These are phyloP conservation scores for Melangyna quadrimaculata DNA, from an alignment of 2,888 invertebrate genomes.

Conservation along the genomic window DNA sequence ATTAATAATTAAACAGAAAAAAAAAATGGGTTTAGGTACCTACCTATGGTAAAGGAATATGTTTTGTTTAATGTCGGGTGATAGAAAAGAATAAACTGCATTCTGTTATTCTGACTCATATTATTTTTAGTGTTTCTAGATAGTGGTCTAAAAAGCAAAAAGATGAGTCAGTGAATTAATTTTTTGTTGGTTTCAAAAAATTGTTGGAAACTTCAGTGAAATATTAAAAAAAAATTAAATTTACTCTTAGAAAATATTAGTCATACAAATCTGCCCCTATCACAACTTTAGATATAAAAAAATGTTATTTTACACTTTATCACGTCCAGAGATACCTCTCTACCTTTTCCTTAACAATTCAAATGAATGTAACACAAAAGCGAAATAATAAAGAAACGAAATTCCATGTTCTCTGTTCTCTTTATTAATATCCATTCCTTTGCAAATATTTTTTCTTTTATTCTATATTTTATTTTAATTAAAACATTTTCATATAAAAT, in stretches of 20 bases:
- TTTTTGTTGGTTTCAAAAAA: too few species aligned
- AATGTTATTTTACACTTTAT: neutral
- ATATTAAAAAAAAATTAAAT: too few species aligned
- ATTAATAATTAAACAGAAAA: neutral
- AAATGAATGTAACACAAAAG: neutral
- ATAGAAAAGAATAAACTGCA: too few species aligned
- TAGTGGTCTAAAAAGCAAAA: too few species aligned
- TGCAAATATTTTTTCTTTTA: neutral
- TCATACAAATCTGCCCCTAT: too few species aligned
- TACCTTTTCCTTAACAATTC: neutral
- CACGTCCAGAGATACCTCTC: neutral
- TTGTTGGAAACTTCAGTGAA: too few species aligned
- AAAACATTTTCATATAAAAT: neutral
- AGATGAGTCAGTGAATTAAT: too few species aligned
- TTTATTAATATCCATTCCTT: neutral
- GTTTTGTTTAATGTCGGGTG: neutral
- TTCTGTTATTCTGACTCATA: too few species aligned
- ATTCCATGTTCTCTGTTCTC: neutral
- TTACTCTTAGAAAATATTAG: too few species aligned
- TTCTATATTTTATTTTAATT: conserved; percentile 5
- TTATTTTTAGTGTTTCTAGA: too few species aligned
- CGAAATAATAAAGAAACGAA: neutral
- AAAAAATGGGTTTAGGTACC: neutral
- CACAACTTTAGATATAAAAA: too few species aligned
- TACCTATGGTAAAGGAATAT: too few species aligned